Evolutionary conservation across 2,888 invertebrate genomes (phyloP).

Genomic region (Habrosyne pyritoides): DNA sequence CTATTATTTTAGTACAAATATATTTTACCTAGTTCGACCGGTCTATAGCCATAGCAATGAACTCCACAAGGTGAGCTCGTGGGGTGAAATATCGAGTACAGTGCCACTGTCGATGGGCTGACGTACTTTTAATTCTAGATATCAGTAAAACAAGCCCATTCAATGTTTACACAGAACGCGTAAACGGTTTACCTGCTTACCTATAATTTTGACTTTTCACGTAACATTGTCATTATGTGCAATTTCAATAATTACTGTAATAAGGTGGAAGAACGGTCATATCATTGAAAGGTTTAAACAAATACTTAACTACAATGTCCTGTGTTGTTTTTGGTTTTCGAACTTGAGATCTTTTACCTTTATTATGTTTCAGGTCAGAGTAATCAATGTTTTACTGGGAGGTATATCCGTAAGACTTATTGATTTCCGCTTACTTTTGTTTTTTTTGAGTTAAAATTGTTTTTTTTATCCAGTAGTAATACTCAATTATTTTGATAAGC

Average conservation of each 20-base stretch:
- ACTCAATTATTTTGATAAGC: too few relatives aligned
- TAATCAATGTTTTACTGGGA: background rate
- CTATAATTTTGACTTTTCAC: background rate
- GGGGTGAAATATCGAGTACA: background rate
- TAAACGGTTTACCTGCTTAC: too few relatives aligned
- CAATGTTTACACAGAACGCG: background rate
- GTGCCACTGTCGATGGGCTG: too few relatives aligned
- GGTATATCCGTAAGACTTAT: background rate
- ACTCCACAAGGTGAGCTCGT: constrained; percentile 41
- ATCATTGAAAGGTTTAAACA: background rate
- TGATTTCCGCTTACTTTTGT: too few relatives aligned
- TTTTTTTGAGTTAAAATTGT: too few relatives aligned
- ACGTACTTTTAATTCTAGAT: background rate
- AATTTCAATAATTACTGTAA: background rate
- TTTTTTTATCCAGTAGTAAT: too few relatives aligned
- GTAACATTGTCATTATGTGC: background rate
- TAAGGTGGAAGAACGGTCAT: background rate
- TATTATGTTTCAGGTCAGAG: background rate
- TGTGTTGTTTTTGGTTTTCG: background rate
- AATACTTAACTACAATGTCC: background rate
- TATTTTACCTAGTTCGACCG: constrained; percentile 14
- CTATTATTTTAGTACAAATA: too few relatives aligned
- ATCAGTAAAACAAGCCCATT: background rate
- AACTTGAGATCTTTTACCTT: background rate
- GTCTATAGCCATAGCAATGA: constrained; percentile 29